Evolutionary conservation across 2,797 vertebrate species (phyloP), one percentile per base, ranked within the genome.

Genomic region (Anolis apletophallus): DNA sequence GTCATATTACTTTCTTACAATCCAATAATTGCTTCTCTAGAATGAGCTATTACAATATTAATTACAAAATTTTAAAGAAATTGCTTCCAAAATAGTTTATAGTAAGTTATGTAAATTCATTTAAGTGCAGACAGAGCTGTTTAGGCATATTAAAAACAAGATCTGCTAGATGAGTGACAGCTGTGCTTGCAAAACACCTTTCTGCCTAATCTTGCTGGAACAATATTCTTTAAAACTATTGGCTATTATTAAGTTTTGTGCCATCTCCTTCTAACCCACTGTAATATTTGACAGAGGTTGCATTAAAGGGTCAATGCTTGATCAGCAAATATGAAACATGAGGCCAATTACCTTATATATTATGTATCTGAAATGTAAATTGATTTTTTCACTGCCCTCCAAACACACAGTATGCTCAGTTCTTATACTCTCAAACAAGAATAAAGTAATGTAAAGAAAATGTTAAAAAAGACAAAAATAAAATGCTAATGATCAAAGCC

Each of bases 311-410:
- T 75, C 82, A 76, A 7, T 76, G 19, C 83, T 52, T 84, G n/a
- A 85, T 85, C 83, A 85, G 83, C 74, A 76, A 77, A 85, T 77
- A 32, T 67, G 32, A 3, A 75, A 17, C n/a, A 68, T 29, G 50
- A 85, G 52, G 59, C 23, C 23, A 36, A 84, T 69, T 55, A 40
- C 46, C 16, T 69, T 78, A 68, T 75, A 75, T 84, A 83, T 54
- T 21, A 85, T 32, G 17, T 23, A 84, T 75, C 21, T 54, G 23
- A 84, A 77, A 77, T 26, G 23, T 23, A 85, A 85, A 77, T 67
- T 69, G 74, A 68, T 85, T 85, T 78, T 54, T 68, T 29, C n/a
- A 76, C 46, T 73, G 23, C 36, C 71, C 7, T 73, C 29, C 36
- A 73, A 21, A 73, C 32, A 73, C 68, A 46, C 17, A 84, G 46